phyloP scores from a whole-genome alignment of 2,888 invertebrate genomes.

The Rhopalosiphum nymphaeae region DNA sequence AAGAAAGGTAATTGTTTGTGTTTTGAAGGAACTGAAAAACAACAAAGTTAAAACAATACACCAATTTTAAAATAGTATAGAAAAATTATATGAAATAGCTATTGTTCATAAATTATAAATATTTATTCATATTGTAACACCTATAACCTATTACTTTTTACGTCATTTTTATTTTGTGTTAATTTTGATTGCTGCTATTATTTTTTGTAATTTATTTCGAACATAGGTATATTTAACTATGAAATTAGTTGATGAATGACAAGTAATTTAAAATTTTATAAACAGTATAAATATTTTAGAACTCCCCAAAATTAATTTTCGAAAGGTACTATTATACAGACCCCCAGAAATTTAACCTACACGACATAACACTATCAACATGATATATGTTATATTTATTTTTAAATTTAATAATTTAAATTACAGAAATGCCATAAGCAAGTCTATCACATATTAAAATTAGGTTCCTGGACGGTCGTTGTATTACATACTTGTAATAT shows the following conservation, averaged over 20 bases:
- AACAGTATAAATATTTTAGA: not conserved
- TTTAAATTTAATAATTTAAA: not conserved
- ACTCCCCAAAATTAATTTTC: not conserved
- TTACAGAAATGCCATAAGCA: not conserved
- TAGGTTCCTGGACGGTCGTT: not conserved
- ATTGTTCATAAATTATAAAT: not conserved
- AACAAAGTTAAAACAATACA: not conserved
- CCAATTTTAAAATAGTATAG: not conserved
- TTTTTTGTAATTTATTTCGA: not conserved
- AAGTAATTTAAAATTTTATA: not conserved
- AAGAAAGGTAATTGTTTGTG: not conserved
- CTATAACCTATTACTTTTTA: not conserved
- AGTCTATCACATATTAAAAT: not conserved
- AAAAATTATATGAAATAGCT: not conserved
- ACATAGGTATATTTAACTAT: not conserved
- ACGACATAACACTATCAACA: not conserved
- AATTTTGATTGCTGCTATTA: not conserved
- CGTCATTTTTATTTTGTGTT: not conserved
- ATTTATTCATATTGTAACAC: not conserved
- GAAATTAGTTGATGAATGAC: not conserved
- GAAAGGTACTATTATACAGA: not conserved
- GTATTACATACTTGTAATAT: conserved; percentile 32
- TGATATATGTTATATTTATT: not conserved
- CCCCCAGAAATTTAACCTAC: not conserved
- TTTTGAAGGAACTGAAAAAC: not conserved